Evolutionary conservation across 2,113 vertebrate genomes (phyloP), one percentile per base, ranked within the genome.

Genomic region (Nothoprocta perdicaria): DNA sequence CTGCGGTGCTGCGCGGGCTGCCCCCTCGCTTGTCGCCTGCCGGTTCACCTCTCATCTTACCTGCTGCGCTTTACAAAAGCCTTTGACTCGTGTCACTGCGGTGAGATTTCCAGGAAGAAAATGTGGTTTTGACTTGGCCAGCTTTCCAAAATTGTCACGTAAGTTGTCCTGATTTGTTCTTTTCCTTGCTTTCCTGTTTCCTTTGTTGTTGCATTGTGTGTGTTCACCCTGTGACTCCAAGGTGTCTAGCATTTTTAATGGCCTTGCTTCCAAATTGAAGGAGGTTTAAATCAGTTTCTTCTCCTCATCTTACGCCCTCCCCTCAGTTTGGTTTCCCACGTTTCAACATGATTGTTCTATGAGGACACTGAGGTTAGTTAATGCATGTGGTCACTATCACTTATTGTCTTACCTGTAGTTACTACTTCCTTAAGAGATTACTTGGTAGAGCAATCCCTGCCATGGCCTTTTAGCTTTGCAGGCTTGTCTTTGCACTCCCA

Each of bases 61-160:
- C 46, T 26, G 22, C 46, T 65, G 14, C 75, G 61, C 52, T 86
- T 86, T 35, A 22, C 24, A 58, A 38, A 38, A 38, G 21, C 48
- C 41, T 84, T 86, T 94, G 46, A 80, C 12, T 1, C 2, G 7
- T 85, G 65, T 88, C 62, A 69, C 18, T 88, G 65, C 33, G 88
- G 35, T 52, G 40, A 81, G 57, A 71, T 74, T 91, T 94, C 55
- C 68, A 71, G 48, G 46, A 88, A 90, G 46, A 83, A 94, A 81
- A 68, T 22, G 5, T 43, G 31, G 48, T 88, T 94, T 90, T 84
- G n/a, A 14, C 65, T 31, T 8, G 50, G 14, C 57, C 62, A 53
- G 18, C 9, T 83, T 72, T 75, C 24, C 48, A 68, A 84, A 83
- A 26, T 14, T 66, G 43, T 75, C 66, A 15, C 9, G 46, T 82